Evolutionary conservation across 2,888 invertebrate species (phyloP), one percentile per base, ranked within the genome.

Genomic region (Silvanus unidentatus): DNA sequence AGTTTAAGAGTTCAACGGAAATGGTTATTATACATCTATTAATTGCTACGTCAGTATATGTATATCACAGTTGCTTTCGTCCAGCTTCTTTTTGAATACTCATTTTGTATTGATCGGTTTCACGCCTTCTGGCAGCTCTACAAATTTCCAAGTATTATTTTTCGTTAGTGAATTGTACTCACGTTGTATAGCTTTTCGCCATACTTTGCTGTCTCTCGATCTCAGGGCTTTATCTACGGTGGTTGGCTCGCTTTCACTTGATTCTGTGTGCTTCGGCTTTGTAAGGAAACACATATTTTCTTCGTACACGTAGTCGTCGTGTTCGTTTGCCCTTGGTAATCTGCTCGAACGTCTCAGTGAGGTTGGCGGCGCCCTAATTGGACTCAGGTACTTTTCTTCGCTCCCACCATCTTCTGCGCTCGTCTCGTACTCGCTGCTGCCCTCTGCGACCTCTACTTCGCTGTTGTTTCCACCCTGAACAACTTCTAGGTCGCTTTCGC

Each of bases 141-240:
- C 22, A 5, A 5, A 3, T 22, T 22, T 8, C 22, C 22, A 53
- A 10, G 22, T 22, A 5, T 49, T 35, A 16, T 52, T 52, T 30
- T 47, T 47, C n/a, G 42, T 30, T 27, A 50, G 44, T 4, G 42
- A 44, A 37, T 50, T 16, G 6, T 47, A 29, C 29, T 52, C 49
- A 0, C 39, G 42, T 3, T 30, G 16, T 44, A 52, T 52, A 4
- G 52, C 50, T 16, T 22, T 22, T 29, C 14, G 39, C 51, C 47
- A 48, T 9, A 9, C 1, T 12, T 39, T 42, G n/a, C 14, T 11
- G 11, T 48, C 39, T 10, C 38, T 2, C 27, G 36, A 40, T 14
- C 32, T 39, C 9, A 52, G 8, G 9, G 44, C 53, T 39, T 53
- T 39, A 5, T 15, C 16, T 4, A 47, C 36, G 1, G 37, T 45